phyloP scores from a whole-genome alignment of 2,113 vertebrate species.

The Microtus oregoni region DNA sequence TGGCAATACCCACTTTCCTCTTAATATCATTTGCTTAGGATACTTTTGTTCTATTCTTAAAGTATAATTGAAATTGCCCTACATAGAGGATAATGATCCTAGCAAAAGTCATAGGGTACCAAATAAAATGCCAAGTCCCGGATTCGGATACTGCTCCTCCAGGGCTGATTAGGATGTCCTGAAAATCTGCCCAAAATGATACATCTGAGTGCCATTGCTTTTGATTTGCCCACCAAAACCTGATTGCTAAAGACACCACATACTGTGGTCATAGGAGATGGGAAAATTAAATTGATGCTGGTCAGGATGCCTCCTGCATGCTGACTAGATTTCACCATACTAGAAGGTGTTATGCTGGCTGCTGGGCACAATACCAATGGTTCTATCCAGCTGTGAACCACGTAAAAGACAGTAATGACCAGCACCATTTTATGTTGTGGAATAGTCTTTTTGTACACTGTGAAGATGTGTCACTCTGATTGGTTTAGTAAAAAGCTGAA shows the following conservation, averaged over 20 bases:
- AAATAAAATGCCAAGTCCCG: neutral
- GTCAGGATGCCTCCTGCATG: neutral
- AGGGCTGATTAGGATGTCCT: neutral
- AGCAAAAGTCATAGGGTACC: neutral
- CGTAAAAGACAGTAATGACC: neutral
- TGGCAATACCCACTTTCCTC: neutral
- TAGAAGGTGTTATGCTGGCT: neutral
- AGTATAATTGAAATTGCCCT: neutral
- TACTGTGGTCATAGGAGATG: neutral
- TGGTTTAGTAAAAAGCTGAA: no score
- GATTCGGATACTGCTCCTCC: neutral
- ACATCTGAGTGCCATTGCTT: neutral
- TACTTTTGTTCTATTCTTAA: neutral
- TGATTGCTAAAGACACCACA: neutral
- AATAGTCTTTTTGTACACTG: no score
- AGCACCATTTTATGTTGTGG: no score
- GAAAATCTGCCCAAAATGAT: neutral
- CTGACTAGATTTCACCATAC: neutral
- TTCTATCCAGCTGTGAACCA: neutral
- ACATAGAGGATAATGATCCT: neutral
- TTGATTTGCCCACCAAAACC: neutral
- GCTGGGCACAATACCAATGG: neutral
- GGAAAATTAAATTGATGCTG: neutral
- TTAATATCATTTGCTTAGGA: neutral
- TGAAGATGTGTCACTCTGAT: no score